Percentiles rank a stretch among this genome's conserved stretches.
phyloP scores from a whole-genome alignment of 2,888 invertebrate species.

The Trilocha varians region DNA sequence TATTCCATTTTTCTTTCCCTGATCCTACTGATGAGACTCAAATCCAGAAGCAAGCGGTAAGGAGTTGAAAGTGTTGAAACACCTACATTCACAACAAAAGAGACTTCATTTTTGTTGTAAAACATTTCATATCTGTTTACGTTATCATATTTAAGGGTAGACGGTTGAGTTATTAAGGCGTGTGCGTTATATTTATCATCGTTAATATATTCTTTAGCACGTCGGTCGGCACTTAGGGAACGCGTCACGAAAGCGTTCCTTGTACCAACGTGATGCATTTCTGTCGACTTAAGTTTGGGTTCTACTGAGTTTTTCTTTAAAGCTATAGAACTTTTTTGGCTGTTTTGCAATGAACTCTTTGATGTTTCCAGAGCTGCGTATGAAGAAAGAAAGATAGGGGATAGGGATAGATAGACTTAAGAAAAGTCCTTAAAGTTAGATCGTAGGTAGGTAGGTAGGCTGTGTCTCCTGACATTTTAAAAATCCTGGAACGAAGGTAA shows the following conservation, averaged over 20 bases:
- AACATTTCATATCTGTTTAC: slow-evolving; percentile 3
- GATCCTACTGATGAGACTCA: too few relatives aligned
- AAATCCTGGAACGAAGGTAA: too few relatives aligned
- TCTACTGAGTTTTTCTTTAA: background rate
- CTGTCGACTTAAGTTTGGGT: background rate
- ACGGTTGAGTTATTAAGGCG: background rate
- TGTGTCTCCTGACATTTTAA: too few relatives aligned
- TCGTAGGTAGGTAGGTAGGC: too few relatives aligned
- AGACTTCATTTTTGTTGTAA: slow-evolving; percentile 9
- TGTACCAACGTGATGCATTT: slow-evolving; percentile 36
- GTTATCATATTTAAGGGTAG: background rate
- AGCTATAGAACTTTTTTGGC: background rate
- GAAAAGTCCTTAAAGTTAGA: too few relatives aligned
- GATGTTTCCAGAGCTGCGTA: background rate
- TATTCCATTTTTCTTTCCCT: too few relatives aligned
- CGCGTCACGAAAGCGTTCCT: slow-evolving; percentile 38
- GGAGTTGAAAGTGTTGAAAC: too few relatives aligned
- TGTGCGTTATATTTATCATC: slow-evolving; percentile 16
- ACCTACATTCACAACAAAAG: background rate
- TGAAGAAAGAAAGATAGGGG: too few relatives aligned
- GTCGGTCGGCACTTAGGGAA: slow-evolving; percentile 38
- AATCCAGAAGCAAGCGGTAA: too few relatives aligned
- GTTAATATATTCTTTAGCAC: slow-evolving; percentile 51
- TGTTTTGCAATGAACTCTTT: background rate
- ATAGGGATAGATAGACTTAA: too few relatives aligned